Evolutionary conservation across 1,140 invertebrate genomes (phyloP).

Genomic region (Drosophila pachea): DNA sequence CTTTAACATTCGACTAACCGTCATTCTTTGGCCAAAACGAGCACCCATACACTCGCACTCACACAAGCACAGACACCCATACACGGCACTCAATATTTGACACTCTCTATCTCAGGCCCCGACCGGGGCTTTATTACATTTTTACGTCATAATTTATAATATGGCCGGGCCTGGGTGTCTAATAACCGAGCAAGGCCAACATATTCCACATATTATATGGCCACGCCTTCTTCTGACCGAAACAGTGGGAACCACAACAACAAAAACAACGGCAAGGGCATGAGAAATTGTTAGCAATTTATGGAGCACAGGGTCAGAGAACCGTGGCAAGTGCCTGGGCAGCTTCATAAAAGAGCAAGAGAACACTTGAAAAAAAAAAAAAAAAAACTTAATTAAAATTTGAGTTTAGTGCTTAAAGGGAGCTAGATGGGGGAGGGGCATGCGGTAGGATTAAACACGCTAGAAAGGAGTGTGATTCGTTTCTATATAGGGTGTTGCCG

Average conservation of each 20-base stretch:
- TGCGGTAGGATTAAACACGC: constrained; percentile 11
- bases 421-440: no score
- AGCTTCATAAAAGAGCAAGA: constrained; percentile 50
- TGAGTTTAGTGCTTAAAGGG: constrained; percentile 46
- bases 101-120: constrained; percentile 39
- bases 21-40: constrained; percentile 21
- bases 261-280: constrained; percentile 27
- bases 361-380: constrained; percentile 47
- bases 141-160: constrained; percentile 74
- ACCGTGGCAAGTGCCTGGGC: constrained; percentile 43
- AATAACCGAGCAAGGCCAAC: constrained; percentile 52
- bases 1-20: constrained; percentile 42
- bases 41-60: background rate
- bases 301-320: constrained; percentile 27
- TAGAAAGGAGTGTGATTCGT: constrained; percentile 36
- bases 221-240: constrained; percentile 10
- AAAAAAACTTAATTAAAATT: constrained; percentile 71
- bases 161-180: constrained; percentile 34
- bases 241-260: constrained; percentile 8
- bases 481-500: constrained; percentile 44
- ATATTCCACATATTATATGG: constrained; percentile 53
- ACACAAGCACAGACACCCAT: background rate
- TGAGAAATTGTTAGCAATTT: constrained; percentile 49
- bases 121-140: constrained; percentile 56
- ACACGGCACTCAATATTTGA: constrained; percentile 58